These are phyloP conservation scores for Pelobates fuscus DNA, from an alignment of 2,113 vertebrate species.

Conservation along the genomic window DNA sequence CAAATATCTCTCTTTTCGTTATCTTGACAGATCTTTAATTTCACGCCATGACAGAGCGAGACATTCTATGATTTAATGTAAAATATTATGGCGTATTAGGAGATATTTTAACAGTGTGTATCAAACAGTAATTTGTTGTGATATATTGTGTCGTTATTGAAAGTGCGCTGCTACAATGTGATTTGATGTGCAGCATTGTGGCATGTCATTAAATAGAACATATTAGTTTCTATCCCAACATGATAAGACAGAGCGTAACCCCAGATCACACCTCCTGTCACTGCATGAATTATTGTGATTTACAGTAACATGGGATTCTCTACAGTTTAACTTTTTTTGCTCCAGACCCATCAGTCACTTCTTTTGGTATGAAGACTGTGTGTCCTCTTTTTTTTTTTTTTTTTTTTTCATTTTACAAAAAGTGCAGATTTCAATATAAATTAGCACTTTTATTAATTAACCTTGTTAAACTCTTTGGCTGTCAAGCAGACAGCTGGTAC, in stretches of 20 bases:
- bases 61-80: background rate
- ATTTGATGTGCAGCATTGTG: background rate
- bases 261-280: background rate
- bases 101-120: slow-evolving; percentile 21
- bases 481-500: too few relatives aligned
- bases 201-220: background rate
- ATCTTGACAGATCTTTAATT: slow-evolving; percentile 3
- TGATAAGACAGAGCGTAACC: too few relatives aligned
- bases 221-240: background rate
- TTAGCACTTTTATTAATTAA: too few relatives aligned
- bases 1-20: background rate
- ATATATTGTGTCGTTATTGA: background rate
- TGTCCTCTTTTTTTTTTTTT: too few relatives aligned
- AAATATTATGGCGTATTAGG: background rate
- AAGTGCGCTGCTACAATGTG: background rate
- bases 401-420: too few relatives aligned
- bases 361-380: too few relatives aligned
- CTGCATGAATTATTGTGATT: background rate
- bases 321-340: too few relatives aligned
- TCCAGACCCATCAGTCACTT: too few relatives aligned
- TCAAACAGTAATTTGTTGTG: background rate
- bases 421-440: too few relatives aligned
- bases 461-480: too few relatives aligned
- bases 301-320: background rate
- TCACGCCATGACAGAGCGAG: background rate